Conservation (phyloP, 1,140 invertebrate species). For the fruit fly (Drosophila melanogaster) region DNA sequence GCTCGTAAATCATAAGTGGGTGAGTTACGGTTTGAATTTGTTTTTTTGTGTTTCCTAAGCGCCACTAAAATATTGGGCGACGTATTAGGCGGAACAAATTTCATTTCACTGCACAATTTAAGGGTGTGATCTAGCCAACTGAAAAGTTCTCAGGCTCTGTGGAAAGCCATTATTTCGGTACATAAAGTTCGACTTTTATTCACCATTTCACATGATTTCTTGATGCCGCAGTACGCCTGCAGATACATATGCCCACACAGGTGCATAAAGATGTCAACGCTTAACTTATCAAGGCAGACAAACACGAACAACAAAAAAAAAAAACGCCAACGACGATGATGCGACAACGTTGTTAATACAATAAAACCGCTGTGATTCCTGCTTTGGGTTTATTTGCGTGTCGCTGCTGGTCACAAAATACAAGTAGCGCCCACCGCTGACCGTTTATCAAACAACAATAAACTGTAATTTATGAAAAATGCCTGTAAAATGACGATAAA, state of each 20-base stretch:
- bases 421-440: constrained; percentile 78
- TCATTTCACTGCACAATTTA: neutral
- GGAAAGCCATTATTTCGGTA: constrained; percentile 21
- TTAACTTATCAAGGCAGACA: constrained; percentile 76
- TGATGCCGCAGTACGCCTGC: neutral
- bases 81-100: neutral
- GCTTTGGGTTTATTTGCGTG: constrained; percentile 74
- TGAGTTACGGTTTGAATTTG: constrained; percentile 40
- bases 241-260: constrained; percentile 66
- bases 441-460: constrained; percentile 83
- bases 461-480: constrained; percentile 83
- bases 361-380: constrained; percentile 78
- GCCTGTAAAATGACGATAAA: constrained; percentile 83
- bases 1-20: constrained; percentile 71
- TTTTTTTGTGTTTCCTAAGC: constrained; percentile 17
- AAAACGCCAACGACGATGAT: constrained; percentile 47
- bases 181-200: constrained; percentile 58
- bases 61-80: constrained; percentile 6
- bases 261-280: constrained; percentile 80
- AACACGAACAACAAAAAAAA: constrained; percentile 36
- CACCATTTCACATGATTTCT: constrained; percentile 28
- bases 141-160: constrained; percentile 61
- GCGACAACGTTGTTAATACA: constrained; percentile 67
- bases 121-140: neutral
- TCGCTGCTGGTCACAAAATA: constrained; percentile 69